Evolutionary conservation across 2,888 invertebrate species (phyloP).

Genomic region (Agriopis aurantiaria): DNA sequence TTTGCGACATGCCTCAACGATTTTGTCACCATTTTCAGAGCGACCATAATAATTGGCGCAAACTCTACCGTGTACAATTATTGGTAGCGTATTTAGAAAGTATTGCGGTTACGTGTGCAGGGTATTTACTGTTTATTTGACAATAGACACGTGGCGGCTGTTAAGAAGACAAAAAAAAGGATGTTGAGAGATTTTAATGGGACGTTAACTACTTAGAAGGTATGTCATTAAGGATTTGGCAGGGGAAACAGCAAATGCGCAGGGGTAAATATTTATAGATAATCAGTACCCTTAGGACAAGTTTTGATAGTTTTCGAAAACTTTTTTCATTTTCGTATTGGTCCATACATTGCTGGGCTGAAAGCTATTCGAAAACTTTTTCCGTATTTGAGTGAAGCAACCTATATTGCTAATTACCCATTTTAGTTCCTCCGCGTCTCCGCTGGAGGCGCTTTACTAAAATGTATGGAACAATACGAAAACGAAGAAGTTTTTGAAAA

Average conservation of each 20-base stretch:
- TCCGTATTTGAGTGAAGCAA: too few species aligned
- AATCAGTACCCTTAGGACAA: too few species aligned
- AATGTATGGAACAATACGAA: too few species aligned
- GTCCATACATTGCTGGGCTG: too few species aligned
- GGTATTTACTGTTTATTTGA: conserved; percentile 30
- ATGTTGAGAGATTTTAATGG: conserved; percentile 13
- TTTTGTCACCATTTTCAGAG: background rate
- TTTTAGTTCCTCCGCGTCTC: too few species aligned
- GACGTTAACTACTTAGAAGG: conserved; percentile 7
- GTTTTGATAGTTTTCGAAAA: too few species aligned
- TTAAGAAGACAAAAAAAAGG: conserved; percentile 10
- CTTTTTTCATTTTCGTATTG: too few species aligned
- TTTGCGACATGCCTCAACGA: too few species aligned
- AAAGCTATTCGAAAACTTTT: too few species aligned
- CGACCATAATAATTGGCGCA: background rate
- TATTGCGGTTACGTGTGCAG: conserved; percentile 69
- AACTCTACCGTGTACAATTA: background rate
- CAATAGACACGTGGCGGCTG: conserved; percentile 25
- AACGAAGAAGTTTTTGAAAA: too few species aligned
- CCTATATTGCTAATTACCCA: too few species aligned
- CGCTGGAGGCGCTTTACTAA: too few species aligned
- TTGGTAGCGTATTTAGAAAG: conserved; percentile 59
- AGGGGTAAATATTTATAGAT: background rate
- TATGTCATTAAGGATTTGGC: background rate
- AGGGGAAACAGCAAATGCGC: background rate